Conservation (phyloP, 2,113 vertebrate genomes). For the zebrafish (Danio rerio) region GRCz12tu NC_133176.1:10199501-10200000, state of each 20-base stretch:
- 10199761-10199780: not conserved
- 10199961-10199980: too few species aligned
- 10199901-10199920: too few species aligned
- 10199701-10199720: not conserved
- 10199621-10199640: constrained; percentile 6
- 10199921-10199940: too few species aligned
- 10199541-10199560: constrained; percentile 8
- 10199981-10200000: too few species aligned
- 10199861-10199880: too few species aligned
- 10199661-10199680: constrained; percentile 8
- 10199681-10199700: not conserved
- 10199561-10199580: constrained; percentile 11
- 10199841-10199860: not conserved
- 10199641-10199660: not conserved
- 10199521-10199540: constrained; percentile 23
- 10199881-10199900: too few species aligned
- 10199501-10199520: constrained; percentile 16
- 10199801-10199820: not conserved
- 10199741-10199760: not conserved
- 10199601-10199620: constrained; percentile 14
- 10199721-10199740: not conserved
- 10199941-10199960: too few species aligned
- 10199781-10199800: not conserved
- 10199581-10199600: constrained; percentile 27
- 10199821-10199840: not conserved